Evolutionary conservation across 1,140 invertebrate genomes (phyloP), one percentile per base, ranked within the genome.

Genomic region (Tetranychus cinnabarinus): DNA sequence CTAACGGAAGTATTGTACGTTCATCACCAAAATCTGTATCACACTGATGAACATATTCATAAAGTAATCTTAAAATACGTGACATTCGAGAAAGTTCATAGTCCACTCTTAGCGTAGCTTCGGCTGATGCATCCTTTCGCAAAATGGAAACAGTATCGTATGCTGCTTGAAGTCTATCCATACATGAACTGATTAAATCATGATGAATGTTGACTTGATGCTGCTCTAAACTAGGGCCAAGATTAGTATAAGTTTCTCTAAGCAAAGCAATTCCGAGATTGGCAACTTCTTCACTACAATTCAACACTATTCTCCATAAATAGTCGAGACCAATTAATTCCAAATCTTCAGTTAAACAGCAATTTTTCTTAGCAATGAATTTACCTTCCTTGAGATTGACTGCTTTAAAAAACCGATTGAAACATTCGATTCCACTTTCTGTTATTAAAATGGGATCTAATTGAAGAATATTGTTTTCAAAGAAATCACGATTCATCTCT

Each of bases 301-400:
- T 82, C 12, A 87, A 83, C 58, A 93, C 86, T 42, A 90, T 85
- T 70, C 86, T 80, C 91, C 91, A 97, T 62, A 97, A 77, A 77
- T 97, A 97, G 75, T 96, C 90, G 67, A 88, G 81, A 63, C 92
- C 92, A 69, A 95, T 90, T 65, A 97, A 79, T 77, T 96, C 89
- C 63, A 76, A 67, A 64, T 78, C 76, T 68, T 79, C 74, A 69
- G 78, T 74, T 71, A 86, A 80, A 68, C 82, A 85, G 60, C 80
- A 79, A 69, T 87, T 79, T 71, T 86, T 77, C 72, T 90, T 92
- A 56, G 83, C 73, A 71, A 88, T 84, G 35, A 97, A 74, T 75
- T 95, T 95, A 64, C 85, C 86, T 75, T 93, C 88, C 75, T 93
- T 93, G 56, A 82, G 81, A 76, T 97, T 97, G 6, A 97, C 91